phyloP scores from a whole-genome alignment of 2,797 vertebrate genomes.

The Sebastes hopkinsi region DNA sequence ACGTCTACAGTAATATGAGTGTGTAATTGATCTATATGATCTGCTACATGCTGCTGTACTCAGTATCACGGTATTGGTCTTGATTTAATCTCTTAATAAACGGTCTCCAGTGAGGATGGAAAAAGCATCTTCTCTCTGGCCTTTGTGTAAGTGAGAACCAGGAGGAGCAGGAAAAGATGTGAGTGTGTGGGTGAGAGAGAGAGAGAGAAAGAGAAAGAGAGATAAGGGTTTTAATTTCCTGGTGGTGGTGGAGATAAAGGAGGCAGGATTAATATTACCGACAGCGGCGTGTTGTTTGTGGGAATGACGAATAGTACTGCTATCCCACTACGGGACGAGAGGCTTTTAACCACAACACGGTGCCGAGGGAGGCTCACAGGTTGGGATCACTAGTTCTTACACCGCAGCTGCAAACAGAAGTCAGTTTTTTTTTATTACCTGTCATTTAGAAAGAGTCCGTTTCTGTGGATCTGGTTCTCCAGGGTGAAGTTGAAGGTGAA shows the following conservation, averaged over 20 bases:
- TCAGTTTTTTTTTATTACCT: conserved; percentile 75
- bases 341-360: conserved; percentile 7
- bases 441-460: conserved; percentile 91
- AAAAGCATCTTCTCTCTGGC: conserved; percentile 5
- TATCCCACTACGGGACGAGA: conserved; percentile 26
- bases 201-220: not conserved
- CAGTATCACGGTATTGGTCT: not conserved
- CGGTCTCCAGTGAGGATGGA: not conserved
- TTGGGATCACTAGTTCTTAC: not conserved
- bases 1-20: not conserved
- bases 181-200: not conserved
- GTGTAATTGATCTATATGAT: not conserved
- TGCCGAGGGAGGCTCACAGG: not conserved
- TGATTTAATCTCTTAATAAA: conserved; percentile 51
- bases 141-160: conserved; percentile 35
- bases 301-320: conserved; percentile 48
- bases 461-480: conserved; percentile 95
- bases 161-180: not conserved
- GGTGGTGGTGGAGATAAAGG: conserved; percentile 66
- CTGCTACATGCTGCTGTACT: not conserved
- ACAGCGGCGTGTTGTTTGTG: conserved; percentile 39
- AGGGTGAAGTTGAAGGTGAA: conserved; percentile 97
- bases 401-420: not conserved
- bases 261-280: conserved; percentile 55
- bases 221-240: conserved; percentile 80